phyloP scores from a whole-genome alignment of 2,113 vertebrate genomes.

The Neoarius graeffei region DNA sequence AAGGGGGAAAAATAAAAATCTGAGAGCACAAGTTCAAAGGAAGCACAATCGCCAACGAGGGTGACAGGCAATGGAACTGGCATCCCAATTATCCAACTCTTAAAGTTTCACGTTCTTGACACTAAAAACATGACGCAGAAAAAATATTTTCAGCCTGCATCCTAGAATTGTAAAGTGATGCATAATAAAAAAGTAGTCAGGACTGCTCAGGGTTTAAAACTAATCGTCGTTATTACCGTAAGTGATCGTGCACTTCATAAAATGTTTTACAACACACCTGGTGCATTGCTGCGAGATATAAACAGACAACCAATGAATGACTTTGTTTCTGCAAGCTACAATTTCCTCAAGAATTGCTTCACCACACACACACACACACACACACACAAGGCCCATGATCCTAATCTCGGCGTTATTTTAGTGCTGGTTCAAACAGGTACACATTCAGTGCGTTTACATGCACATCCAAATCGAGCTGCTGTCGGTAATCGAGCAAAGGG shows the following conservation, averaged over 20 bases:
- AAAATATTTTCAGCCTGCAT: background rate
- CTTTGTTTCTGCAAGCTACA: conserved; percentile 1
- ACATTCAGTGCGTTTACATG: too few relatives aligned
- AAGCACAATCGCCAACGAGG: background rate
- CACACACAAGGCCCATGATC: background rate
- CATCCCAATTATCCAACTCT: background rate
- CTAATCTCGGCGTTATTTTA: background rate
- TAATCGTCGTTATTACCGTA: background rate
- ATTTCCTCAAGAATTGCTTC: background rate
- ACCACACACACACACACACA: too few relatives aligned
- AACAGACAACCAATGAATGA: background rate
- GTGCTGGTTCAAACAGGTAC: conserved; percentile 17
- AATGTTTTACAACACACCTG: background rate
- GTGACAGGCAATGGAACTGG: background rate
- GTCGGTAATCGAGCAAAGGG: too few relatives aligned
- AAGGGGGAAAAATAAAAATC: background rate
- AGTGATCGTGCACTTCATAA: background rate
- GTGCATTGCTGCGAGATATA: background rate
- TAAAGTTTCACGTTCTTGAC: background rate
- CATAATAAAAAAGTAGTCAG: background rate
- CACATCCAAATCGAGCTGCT: too few relatives aligned
- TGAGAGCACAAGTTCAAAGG: background rate
- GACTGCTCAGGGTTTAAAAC: background rate
- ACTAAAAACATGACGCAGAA: background rate
- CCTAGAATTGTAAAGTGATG: background rate